Conservation (phyloP, 64 coral and sea anemone species). For the Platygyra sinensis region DNA sequence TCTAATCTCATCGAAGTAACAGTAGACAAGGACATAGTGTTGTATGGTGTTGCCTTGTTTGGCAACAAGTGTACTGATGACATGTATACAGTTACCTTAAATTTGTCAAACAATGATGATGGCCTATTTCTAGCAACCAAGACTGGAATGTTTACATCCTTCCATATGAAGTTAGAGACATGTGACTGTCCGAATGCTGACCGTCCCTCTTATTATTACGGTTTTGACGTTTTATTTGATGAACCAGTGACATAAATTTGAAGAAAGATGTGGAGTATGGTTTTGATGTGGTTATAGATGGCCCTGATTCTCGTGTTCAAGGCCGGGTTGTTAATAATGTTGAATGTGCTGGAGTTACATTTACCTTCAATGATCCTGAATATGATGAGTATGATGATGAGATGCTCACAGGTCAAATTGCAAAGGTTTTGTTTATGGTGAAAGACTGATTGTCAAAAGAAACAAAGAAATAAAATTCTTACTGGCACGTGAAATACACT, state of each 20-base stretch:
- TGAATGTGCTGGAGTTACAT: not conserved
- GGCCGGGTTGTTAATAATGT: not conserved
- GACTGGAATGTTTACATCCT: too few species aligned
- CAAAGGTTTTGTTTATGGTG: not conserved
- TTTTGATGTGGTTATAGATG: not conserved
- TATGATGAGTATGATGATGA: not conserved
- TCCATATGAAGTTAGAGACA: not conserved
- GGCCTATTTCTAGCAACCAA: not conserved
- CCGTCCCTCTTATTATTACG: not conserved
- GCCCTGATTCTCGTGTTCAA: not conserved
- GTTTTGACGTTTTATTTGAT: slow-evolving; percentile 19
- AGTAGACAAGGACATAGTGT: slow-evolving; percentile 6
- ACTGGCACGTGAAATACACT: too few species aligned
- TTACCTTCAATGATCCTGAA: not conserved
- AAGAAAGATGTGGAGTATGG: not conserved
- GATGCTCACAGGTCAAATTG: not conserved
- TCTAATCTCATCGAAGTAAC: not conserved
- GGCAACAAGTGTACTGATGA: not conserved
- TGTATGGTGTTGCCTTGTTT: slow-evolving; percentile 1
- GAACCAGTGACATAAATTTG: not conserved
- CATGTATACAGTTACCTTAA: not conserved
- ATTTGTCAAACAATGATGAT: not conserved
- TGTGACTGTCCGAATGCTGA: too few species aligned
- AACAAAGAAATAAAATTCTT: too few species aligned
- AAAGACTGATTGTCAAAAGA: not conserved